A percentile compares a stretch with the other conserved stretches of the same genome.
Evolutionary conservation across 1,140 invertebrate genomes (phyloP).

Genomic region (Scaptomyza hsui): DNA sequence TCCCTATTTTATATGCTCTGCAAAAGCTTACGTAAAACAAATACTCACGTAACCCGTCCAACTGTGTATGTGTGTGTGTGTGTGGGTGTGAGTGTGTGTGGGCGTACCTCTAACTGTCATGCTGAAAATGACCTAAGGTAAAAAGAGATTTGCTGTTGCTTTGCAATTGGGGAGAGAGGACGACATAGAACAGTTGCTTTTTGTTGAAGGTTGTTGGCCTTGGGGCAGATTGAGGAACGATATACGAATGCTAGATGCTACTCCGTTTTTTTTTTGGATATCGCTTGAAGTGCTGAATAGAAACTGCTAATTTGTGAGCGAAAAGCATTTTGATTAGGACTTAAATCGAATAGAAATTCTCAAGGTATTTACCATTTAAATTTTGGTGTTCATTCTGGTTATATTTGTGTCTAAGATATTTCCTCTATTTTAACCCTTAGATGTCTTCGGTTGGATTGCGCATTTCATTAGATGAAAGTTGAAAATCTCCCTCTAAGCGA

Average conservation of each 20-base stretch:
- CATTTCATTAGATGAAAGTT: constrained; percentile 24
- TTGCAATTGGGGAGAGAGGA: constrained; percentile 21
- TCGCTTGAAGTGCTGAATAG: not conserved
- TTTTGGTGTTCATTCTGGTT: not conserved
- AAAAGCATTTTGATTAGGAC: not conserved
- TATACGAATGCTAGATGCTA: constrained; percentile 55
- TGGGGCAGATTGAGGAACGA: constrained; percentile 57
- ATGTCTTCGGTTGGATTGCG: not conserved
- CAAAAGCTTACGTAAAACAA: constrained; percentile 51
- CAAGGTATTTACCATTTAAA: not conserved
- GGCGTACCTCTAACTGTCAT: constrained; percentile 43
- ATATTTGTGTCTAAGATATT: not conserved
- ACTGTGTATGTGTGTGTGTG: constrained; percentile 15
- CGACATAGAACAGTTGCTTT: constrained; percentile 12
- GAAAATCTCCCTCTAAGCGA: constrained; percentile 16
- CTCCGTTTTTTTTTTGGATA: constrained; percentile 2
- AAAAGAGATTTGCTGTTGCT: constrained; percentile 67
- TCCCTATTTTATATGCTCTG: not conserved
- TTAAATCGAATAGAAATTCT: not conserved
- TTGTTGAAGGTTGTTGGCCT: constrained; percentile 68
- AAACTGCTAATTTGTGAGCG: not conserved
- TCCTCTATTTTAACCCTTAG: not conserved
- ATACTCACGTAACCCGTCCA: constrained; percentile 48
- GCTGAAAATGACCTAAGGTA: constrained; percentile 74
- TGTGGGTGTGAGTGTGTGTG: constrained; percentile 26